Base-by-base conservation (phyloP, 2,888 invertebrate species). In the Itoplectis maculator region DNA sequence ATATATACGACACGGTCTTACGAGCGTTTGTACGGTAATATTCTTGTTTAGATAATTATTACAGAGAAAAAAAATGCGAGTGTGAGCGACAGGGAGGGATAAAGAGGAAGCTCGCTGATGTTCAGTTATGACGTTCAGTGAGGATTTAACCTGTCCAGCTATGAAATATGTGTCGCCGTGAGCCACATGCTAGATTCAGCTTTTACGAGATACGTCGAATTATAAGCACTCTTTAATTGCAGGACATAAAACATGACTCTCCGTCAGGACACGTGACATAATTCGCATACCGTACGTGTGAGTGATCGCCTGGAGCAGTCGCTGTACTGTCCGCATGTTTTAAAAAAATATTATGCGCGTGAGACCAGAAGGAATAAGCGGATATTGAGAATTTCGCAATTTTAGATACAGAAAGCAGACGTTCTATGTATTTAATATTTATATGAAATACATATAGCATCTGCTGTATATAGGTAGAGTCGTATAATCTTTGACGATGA, bases 381-480 rank as follows among this genome's bases (percentile, higher is more conserved):
- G 79, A 66, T 70, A 82, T 82, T 79, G 70, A 79, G 59, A 79
- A 82, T 66, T 40, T 40, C 11, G 47, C 54, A n/a, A n/a, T n/a
- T n/a, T n/a, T n/a, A n/a, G n/a, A 29, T 51, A 20, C 20, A 18
- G 18, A 18, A 2, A 51, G 51, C 9, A n/a, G 20, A 20, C 0
- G 0, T 15, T 23, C 13, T 54, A 20, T 23, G 18, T 54, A 20
- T 54, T 51, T 15, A 2, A 0, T 51, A 23, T 54, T 18, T 23
- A 54, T 23, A 51, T 20, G 51, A 20, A 15, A 35, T 7, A 45
- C 13, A 45, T 45, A 45, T n/a, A n/a, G 4, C 6, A 0, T 13
- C 45, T 51, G 13, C 8, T 18, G 20, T 20, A 20, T 2, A 51
- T 20, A n/a, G n/a, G 51, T 20, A 20, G 15, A 49, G 49, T 20